These are phyloP conservation scores for Trididemnum clinides DNA, from an alignment of 23 tunicate genomes.

Conservation along the genomic window DNA sequence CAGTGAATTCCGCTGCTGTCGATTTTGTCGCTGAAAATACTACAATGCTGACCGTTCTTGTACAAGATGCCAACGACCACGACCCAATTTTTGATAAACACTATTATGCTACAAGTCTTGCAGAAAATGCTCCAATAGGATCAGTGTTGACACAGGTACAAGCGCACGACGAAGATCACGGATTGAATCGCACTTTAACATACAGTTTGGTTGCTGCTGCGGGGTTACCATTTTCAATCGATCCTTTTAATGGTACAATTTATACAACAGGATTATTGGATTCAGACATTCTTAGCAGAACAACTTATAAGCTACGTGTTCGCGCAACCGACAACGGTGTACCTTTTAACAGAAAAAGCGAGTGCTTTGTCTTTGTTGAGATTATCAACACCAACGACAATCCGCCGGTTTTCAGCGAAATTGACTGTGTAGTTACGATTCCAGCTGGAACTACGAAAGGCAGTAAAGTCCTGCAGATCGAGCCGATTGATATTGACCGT, in stretches of 20 bases:
- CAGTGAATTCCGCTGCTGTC: conserved; percentile 32
- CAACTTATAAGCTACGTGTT: conserved; percentile 35
- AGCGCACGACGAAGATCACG: conserved; percentile 71
- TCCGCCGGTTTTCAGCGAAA: conserved; percentile 53
- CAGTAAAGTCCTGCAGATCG: conserved; percentile 1
- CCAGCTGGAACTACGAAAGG: conserved; percentile 11
- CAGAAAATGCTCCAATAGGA: conserved; percentile 50
- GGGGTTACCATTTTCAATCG: conserved; percentile 44
- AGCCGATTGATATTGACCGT: conserved; percentile 57
- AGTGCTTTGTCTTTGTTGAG: conserved; percentile 41
- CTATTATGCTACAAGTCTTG: conserved; percentile 26
- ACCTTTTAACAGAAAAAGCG: conserved; percentile 59
- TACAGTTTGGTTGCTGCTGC: conserved; percentile 47
- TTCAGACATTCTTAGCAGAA: conserved; percentile 41
- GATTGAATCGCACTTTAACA: conserved; percentile 53
- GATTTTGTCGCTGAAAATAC: conserved; percentile 19
- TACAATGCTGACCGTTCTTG: conserved; percentile 37
- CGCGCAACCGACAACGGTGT: conserved; percentile 69
- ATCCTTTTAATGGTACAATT: conserved; percentile 56
- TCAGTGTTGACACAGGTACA: conserved; percentile 39
- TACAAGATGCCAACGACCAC: conserved; percentile 91
- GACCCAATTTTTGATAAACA: conserved; percentile 60
- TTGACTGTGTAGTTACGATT: conserved; percentile 27
- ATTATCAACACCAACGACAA: conserved; percentile 76
- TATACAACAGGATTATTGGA: conserved; percentile 33